Base-by-base conservation (phyloP, 2,797 vertebrate genomes). In the Hoplostethus mediterraneus region DNA sequence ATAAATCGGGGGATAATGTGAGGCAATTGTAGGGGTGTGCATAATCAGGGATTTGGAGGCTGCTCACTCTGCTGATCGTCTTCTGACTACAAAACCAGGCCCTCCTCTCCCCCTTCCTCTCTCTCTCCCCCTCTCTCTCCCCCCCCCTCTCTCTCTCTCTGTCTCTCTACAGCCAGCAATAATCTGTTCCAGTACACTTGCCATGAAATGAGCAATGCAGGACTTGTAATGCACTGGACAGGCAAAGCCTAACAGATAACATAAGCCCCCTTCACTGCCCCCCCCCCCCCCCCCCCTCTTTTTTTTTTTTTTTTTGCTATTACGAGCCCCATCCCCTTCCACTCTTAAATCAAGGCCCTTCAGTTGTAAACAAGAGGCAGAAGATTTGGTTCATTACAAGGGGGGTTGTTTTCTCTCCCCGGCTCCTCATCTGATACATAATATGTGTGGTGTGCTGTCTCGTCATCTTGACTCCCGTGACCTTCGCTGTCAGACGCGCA, bases 151-250 rank as follows among this genome's bases (percentile, higher is more conserved):
- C 47, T 53, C 75, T 10, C 65, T 30, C 78, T 3, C 62, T 56
- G 63, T 17, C 68, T 67, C 80, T 83, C 81, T 90, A 67, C 85
- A 84, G 88, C 86, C 85, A 59, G 69, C 84, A 71, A 87, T 92
- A 93, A 93, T 93, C 91, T 90, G 90, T 91, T 93, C 91, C 91
- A 93, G 90, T 89, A 85, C 81, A 89, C 87, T 87, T 83, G 87
- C 89, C 91, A 91, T 90, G 87, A 93, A 92, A 93, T 91, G 85
- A 92, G 85, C 80, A 78, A 90, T 86, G 84, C 86, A 86, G 85
- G 89, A 68, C 89, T 91, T 63, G 68, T 92, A 92, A 91, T 91
- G 85, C 86, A 84, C 72, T 81, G 88, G 90, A 91, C 89, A 92
- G 90, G 84, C 87, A 88, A 87, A 90, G 79, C 86, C 82, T 85